A percentile compares a stretch with the other conserved stretches of the same genome.
Evolutionary conservation across 2,797 vertebrate species (phyloP).

Genomic region (Benthosema pterotum): DNA sequence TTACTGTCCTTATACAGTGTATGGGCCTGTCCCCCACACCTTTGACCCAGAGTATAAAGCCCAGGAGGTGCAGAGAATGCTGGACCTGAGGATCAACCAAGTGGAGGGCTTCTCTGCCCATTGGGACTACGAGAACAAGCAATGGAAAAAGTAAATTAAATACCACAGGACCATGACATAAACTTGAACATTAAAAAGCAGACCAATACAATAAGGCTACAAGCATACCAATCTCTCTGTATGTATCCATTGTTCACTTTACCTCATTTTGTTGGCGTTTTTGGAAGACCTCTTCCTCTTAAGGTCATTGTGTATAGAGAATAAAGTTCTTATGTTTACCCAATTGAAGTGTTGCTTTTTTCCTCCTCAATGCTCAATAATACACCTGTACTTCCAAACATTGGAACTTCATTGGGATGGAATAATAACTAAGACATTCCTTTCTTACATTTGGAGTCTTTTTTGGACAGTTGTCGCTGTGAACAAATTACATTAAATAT

Average conservation of each 20-base stretch:
- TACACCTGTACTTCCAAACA: background rate
- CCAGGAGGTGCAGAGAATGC: constrained; percentile 88
- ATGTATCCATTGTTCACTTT: constrained; percentile 70
- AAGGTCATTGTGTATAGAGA: constrained; percentile 74
- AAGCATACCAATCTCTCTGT: constrained; percentile 63
- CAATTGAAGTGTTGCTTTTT: constrained; percentile 6
- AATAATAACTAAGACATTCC: too few relatives aligned
- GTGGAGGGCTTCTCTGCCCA: constrained; percentile 86
- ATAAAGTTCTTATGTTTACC: constrained; percentile 79
- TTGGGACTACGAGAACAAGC: constrained; percentile 95
- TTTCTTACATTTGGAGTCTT: too few relatives aligned
- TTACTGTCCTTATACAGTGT: constrained; percentile 78
- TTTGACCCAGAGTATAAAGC: constrained; percentile 83
- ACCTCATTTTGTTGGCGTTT: constrained; percentile 73
- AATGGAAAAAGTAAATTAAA: constrained; percentile 93
- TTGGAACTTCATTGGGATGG: too few relatives aligned
- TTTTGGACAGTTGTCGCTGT: too few relatives aligned
- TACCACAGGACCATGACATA: constrained; percentile 44
- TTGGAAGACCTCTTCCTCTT: constrained; percentile 80
- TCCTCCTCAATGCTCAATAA: background rate
- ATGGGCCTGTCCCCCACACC: constrained; percentile 86
- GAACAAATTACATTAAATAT: too few relatives aligned
- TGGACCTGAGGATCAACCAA: constrained; percentile 92
- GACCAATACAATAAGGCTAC: constrained; percentile 52
- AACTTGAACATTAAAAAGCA: constrained; percentile 51